Conservation (phyloP, 2,113 vertebrate genomes). For the Mirza zaza region DNA sequence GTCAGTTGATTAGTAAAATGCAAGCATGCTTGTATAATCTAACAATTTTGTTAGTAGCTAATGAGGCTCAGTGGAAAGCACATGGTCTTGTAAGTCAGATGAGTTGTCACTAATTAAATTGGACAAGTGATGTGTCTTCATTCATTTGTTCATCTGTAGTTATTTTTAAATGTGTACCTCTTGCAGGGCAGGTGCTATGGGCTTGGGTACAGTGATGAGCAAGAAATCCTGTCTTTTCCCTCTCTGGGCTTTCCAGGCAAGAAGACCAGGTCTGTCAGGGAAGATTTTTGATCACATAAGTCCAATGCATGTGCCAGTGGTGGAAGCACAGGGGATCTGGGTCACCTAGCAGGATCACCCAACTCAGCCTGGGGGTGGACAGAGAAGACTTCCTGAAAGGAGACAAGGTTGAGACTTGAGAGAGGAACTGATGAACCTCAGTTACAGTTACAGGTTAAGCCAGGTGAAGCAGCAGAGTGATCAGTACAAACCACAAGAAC, state of each 20-base stretch:
- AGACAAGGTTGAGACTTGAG: background rate
- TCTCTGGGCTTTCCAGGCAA: background rate
- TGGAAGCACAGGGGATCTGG: background rate
- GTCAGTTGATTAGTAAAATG: background rate
- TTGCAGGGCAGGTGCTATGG: background rate
- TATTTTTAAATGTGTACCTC: background rate
- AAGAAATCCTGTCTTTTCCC: background rate
- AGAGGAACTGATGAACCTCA: background rate
- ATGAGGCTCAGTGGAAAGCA: constrained; percentile 21
- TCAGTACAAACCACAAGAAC: background rate
- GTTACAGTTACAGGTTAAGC: background rate
- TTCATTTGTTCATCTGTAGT: background rate
- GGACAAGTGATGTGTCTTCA: background rate
- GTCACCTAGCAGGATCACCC: background rate
- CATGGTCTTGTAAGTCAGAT: background rate
- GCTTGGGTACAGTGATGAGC: background rate
- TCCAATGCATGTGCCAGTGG: fast-evolving
- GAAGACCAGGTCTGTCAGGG: background rate
- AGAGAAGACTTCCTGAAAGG: background rate
- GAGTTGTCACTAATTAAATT: constrained; percentile 14
- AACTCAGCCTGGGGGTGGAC: background rate
- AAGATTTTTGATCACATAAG: fast-evolving
- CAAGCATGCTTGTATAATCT: background rate
- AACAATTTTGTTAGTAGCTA: constrained; percentile 1
- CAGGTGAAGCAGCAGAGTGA: background rate